Conservation (phyloP, 2,888 invertebrate genomes). For the Cephalotes varians region DNA sequence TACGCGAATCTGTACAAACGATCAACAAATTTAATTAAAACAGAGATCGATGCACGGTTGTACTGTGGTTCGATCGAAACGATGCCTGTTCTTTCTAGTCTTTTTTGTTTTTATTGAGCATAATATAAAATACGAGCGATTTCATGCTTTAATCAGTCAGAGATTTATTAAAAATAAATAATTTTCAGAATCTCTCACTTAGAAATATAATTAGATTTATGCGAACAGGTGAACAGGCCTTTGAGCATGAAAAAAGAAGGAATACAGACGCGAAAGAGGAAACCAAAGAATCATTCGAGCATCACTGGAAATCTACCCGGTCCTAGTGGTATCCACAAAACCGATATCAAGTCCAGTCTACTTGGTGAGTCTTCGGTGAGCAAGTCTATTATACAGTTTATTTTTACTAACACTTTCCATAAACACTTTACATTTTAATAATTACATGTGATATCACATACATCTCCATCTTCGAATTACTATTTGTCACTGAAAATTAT, state of each 20-base stretch:
- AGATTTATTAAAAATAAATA: background rate
- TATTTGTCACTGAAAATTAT: background rate
- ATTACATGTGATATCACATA: background rate
- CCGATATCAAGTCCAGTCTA: constrained; percentile 83
- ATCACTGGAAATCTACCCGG: constrained; percentile 77
- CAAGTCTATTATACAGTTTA: constrained; percentile 67
- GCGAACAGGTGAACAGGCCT: constrained; percentile 94
- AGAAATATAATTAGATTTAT: background rate
- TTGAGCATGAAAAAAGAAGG: constrained; percentile 99
- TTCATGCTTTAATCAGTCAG: background rate
- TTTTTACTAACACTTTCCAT: constrained; percentile 6
- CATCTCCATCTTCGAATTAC: background rate
- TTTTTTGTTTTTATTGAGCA: constrained; percentile 2
- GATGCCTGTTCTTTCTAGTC: background rate
- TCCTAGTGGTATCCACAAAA: constrained; percentile 82
- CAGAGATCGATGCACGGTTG: constrained; percentile 19
- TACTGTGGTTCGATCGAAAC: background rate
- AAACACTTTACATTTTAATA: constrained; percentile 8
- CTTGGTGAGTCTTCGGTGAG: constrained; percentile 85
- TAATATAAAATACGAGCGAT: background rate
- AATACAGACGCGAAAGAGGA: constrained; percentile 98
- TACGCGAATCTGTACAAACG: constrained; percentile 48
- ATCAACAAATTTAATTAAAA: constrained; percentile 63
- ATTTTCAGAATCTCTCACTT: background rate
- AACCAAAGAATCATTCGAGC: constrained; percentile 89